Base-by-base conservation (phyloP, 2,888 invertebrate genomes). In the Spisula subtruncata region DNA sequence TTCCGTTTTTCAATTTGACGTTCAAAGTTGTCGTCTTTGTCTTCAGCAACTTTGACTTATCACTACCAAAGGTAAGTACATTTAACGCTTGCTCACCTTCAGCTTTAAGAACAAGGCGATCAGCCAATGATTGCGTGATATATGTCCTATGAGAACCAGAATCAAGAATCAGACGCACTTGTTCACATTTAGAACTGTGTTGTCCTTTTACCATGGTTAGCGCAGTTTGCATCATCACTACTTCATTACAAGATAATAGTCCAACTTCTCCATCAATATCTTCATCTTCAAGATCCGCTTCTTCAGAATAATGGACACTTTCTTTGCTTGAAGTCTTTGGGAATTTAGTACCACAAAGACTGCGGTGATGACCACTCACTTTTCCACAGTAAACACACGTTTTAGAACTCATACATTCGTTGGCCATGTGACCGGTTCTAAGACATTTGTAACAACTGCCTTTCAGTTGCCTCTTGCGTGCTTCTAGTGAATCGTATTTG, bases 151-250 rank as follows among this genome's bases (percentile, higher is more conserved):
- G 41, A 86, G 80, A 1, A 86, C 0, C 25, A 82, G 54, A 0
- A 66, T n/a, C n/a, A n/a, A n/a, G n/a, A n/a, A n/a, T n/a, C n/a
- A n/a, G n/a, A n/a, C n/a, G n/a, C n/a, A n/a, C 56, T 80, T 89
- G 14, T 20, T n/a, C n/a, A 6, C 6, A 25, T 41, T 25, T 12
- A 29, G 4, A 80, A 29, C 10, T n/a, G n/a, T 79, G 32, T 0
- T 54, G 86, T 80, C 83, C 35, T 81, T 60, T 79, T 12, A 86
- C 71, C n/a, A 56, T 14, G 35, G 81, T 32, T 71, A 25, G 25
- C 16, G 86, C 89, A 48, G 89, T 86, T 81, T 89, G 86, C 89
- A 89, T 89, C 20, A 86, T 10, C 1, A 89, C 86, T 25, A 54
- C 86, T 80, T 89, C 83, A 29, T n/a, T 54, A 29, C 79, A 51